Percentiles rank a stretch among this genome's conserved stretches.
Evolutionary conservation across 2,888 invertebrate species (phyloP).

Genomic region (Synergus itoensis): DNA sequence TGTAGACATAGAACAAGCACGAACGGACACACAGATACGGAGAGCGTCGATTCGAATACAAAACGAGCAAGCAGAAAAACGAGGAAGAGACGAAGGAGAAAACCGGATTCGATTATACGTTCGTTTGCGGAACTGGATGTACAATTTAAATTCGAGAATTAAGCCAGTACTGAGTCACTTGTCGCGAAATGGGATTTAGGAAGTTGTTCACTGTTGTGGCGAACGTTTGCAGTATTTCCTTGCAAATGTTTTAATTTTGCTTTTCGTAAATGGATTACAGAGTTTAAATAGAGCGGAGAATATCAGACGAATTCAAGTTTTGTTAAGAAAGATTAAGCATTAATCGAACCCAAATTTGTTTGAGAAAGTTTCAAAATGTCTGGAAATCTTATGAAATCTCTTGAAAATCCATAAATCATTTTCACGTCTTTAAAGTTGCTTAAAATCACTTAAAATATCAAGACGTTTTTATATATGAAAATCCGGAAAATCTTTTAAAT

Average conservation of each 20-base stretch:
- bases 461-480: no score
- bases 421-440: no score
- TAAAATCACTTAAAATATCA: no score
- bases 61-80: slow-evolving; percentile 20
- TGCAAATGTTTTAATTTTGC: slow-evolving; percentile 17
- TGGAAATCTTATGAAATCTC: no score
- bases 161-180: slow-evolving; percentile 37
- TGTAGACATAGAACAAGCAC: slow-evolving; percentile 19
- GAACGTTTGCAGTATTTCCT: slow-evolving; percentile 26
- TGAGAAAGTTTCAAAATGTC: not conserved
- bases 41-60: slow-evolving; percentile 1
- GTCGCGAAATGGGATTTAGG: slow-evolving; percentile 31
- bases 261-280: not conserved
- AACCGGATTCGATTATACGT: slow-evolving; percentile 37
- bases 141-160: slow-evolving; percentile 41
- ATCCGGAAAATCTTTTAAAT: no score
- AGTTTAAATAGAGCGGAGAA: not conserved
- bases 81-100: slow-evolving; percentile 16
- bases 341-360: not conserved
- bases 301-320: not conserved
- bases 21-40: not conserved
- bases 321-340: not conserved
- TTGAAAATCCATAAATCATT: no score
- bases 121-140: slow-evolving; percentile 39
- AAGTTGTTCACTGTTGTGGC: slow-evolving; percentile 29